Base-by-base conservation (phyloP, 1,140 invertebrate genomes). In the Drosophila tsacasi region DNA sequence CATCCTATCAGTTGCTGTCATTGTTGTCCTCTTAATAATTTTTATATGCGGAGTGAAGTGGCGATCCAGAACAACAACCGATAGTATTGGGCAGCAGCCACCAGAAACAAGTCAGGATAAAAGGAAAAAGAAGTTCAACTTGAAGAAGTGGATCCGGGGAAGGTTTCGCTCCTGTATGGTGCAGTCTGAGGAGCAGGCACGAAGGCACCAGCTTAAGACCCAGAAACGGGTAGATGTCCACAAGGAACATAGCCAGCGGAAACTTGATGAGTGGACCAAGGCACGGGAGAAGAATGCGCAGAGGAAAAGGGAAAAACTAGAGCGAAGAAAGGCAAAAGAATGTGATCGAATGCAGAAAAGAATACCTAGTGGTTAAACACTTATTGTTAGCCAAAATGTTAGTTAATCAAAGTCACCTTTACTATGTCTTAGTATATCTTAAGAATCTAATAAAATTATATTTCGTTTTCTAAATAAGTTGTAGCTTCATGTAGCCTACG, bases 221-320 rank as follows among this genome's bases (percentile, higher is more conserved):
- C 40, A 37, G 21, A 63, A 55, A 50, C 42, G 50, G 15, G 37
- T 74, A 10, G 30, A 10, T 0, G 9, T 63, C 0, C 75, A 54
- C 17, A 50, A 60, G 4, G 54, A 49, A 9, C 47, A 50, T 19
- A 81, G 65, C 2, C 49, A 54, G 21, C 19, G 35, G 3, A 80
- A 74, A 13, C 55, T 81, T 15, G 62, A 44, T 1, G 55, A 61
- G 37, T 87, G 83, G 83, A 74, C 49, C 1, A 47, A 46, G 5
- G 72, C 72, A 7, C 57, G 84, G 8, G 66, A 89, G 35, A 37
- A 63, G 30, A 6, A 30, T 7, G 59, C 49, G 23, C 61, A 44
- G 10, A 66, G 54, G 21, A 60, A 58, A 12, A 25, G 13, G 8
- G 49, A 63, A 7, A 65, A 52, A 23, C 27, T 23, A 9, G 52